Percentiles rank a stretch among this genome's conserved stretches.
phyloP scores from a whole-genome alignment of 2,797 vertebrate species.

The Moxostoma hubbsi region DNA sequence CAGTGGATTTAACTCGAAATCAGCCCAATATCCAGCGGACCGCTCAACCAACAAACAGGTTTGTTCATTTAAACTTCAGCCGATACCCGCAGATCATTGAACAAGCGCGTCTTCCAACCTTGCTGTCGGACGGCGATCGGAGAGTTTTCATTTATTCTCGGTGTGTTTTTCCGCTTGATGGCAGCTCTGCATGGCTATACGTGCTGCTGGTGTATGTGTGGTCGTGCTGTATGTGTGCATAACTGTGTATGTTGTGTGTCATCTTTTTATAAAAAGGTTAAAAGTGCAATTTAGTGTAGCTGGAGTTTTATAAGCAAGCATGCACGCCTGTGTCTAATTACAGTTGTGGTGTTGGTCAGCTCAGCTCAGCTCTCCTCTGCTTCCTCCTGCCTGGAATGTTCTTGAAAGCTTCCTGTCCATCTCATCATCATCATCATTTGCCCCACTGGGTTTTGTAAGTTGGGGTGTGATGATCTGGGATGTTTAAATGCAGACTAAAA shows the following conservation, averaged over 20 bases:
- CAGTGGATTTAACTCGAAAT: conserved; percentile 85
- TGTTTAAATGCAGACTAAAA: conserved; percentile 33
- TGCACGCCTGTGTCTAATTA: conserved; percentile 11
- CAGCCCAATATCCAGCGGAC: conserved; percentile 76
- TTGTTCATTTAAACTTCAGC: conserved; percentile 65
- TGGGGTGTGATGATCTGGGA: conserved; percentile 47
- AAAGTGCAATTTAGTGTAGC: conserved; percentile 62
- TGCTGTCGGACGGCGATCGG: conserved; percentile 62
- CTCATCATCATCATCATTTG: conserved; percentile 55
- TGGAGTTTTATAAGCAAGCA: conserved; percentile 47
- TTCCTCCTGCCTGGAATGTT: conserved; percentile 71
- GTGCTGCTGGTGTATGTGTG: conserved; percentile 67
- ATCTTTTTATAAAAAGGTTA: conserved; percentile 48
- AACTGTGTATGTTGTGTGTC: conserved; percentile 60
- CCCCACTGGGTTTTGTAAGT: conserved; percentile 68
- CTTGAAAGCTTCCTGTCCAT: conserved; percentile 59
- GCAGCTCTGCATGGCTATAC: conserved; percentile 74
- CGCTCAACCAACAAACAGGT: conserved; percentile 75
- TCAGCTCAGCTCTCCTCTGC: conserved; percentile 56
- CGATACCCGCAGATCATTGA: conserved; percentile 34
- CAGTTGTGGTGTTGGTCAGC: conserved; percentile 57
- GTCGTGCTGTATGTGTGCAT: conserved; percentile 56
- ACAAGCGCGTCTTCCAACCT: conserved; percentile 48
- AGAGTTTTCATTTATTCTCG: conserved; percentile 64
- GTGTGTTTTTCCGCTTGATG: conserved; percentile 72